Conservation (phyloP, 2,888 invertebrate genomes). For the Gymnoscelis rufifasciata region DNA sequence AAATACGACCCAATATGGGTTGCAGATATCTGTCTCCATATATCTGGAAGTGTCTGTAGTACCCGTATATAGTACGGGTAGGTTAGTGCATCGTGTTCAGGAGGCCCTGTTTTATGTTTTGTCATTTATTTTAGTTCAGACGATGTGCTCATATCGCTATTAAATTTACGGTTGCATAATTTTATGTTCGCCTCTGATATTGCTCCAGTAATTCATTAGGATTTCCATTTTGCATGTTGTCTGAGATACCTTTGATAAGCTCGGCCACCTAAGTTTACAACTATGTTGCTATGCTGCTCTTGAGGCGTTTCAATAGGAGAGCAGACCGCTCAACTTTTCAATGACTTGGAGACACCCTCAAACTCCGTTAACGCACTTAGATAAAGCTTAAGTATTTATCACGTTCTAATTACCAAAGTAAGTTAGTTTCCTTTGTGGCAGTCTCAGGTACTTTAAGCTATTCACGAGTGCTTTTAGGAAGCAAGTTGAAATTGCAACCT, state of each 20-base stretch:
- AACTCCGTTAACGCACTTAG: constrained; percentile 8
- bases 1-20: constrained; percentile 34
- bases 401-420: constrained; percentile 14
- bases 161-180: constrained; percentile 5
- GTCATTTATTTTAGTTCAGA: constrained; percentile 12
- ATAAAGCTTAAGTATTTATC: constrained; percentile 15
- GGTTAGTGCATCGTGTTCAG: constrained; percentile 22
- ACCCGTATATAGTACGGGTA: constrained; percentile 24
- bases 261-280: constrained; percentile 1
- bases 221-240: background rate
- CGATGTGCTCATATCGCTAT: constrained; percentile 14
- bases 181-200: constrained; percentile 1
- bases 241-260: background rate
- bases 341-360: constrained; percentile 2
- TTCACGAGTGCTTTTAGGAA: constrained; percentile 17
- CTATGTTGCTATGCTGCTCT: background rate
- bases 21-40: constrained; percentile 33
- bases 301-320: background rate
- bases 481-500: constrained; percentile 14
- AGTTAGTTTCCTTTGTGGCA: constrained; percentile 16
- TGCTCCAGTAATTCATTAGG: background rate
- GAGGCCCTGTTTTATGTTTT: constrained; percentile 17
- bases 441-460: constrained; percentile 13
- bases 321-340: constrained; percentile 1
- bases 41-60: constrained; percentile 28